Conservation (phyloP, 2,797 vertebrate genomes). For the Paguma larvata region DNA sequence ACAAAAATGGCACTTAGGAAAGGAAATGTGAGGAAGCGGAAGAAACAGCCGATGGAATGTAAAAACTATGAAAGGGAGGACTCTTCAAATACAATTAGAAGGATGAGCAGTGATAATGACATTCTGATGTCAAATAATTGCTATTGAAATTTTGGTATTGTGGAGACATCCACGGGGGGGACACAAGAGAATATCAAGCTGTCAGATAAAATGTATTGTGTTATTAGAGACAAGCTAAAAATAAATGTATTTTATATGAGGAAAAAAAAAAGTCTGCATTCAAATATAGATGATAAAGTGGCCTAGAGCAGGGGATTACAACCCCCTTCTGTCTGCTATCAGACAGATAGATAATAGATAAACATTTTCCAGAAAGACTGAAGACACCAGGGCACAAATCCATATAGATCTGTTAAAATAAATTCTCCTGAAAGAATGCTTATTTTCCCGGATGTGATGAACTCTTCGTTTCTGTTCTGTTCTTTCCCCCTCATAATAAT, state of each 20-base stretch:
- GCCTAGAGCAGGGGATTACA: background rate
- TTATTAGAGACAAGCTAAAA: constrained; percentile 69
- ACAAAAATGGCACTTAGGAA: constrained; percentile 75
- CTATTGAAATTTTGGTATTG: constrained; percentile 74
- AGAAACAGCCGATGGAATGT: constrained; percentile 75
- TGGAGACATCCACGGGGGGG: constrained; percentile 58
- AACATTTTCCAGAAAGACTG: constrained; percentile 22
- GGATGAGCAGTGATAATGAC: constrained; percentile 77
- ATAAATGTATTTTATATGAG: constrained; percentile 64
- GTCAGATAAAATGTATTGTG: constrained; percentile 71
- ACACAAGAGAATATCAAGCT: constrained; percentile 74
- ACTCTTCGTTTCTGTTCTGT: background rate
- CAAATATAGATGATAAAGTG: constrained; percentile 48
- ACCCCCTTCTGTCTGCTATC: constrained; percentile 19
- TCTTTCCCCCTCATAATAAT: background rate
- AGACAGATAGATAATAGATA: background rate
- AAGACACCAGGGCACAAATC: background rate
- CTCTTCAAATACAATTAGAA: constrained; percentile 84
- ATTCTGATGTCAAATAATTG: constrained; percentile 81
- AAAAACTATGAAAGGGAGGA: constrained; percentile 77
- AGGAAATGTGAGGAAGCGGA: background rate
- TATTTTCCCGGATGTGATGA: background rate
- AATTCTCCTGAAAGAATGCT: background rate
- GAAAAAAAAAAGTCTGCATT: constrained; percentile 59
- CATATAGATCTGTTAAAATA: background rate